Evolutionary conservation across 1,140 invertebrate genomes (phyloP).

Genomic region (Pogonognathellus flavescens): DNA sequence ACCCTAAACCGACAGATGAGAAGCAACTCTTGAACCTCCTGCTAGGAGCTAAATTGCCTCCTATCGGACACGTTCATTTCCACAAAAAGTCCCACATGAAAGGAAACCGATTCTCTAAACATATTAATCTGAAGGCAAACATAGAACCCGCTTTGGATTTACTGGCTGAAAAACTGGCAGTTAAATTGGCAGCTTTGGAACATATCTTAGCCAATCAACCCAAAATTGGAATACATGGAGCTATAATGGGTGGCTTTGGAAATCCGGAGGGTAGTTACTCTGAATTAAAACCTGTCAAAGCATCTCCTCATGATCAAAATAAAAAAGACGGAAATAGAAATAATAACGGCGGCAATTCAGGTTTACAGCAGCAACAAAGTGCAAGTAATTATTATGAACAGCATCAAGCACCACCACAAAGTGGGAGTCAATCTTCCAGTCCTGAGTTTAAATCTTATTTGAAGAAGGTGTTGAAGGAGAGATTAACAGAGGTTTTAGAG

Average conservation of each 20-base stretch:
- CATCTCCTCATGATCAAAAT: background rate
- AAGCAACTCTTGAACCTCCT: slow-evolving; percentile 54
- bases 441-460: slow-evolving; percentile 45
- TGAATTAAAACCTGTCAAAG: slow-evolving; percentile 53
- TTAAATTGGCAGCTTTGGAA: slow-evolving; percentile 53
- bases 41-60: slow-evolving; percentile 34
- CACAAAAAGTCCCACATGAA: slow-evolving; percentile 10
- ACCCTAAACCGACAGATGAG: slow-evolving; percentile 39
- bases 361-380: background rate
- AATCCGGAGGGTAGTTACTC: slow-evolving; percentile 54
- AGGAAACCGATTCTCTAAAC: slow-evolving; percentile 5
- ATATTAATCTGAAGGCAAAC: background rate
- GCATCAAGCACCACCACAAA: background rate
- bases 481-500: slow-evolving; percentile 54
- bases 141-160: slow-evolving; percentile 60
- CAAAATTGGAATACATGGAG: background rate
- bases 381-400: slow-evolving; percentile 13
- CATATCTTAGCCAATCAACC: slow-evolving; percentile 20
- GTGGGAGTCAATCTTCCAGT: background rate
- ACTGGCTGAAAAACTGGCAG: slow-evolving; percentile 63
- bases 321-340: background rate
- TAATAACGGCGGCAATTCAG: background rate
- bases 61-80: slow-evolving; percentile 47
- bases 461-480: slow-evolving; percentile 61
- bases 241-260: background rate